Percentiles rank a stretch among this genome's conserved stretches.
Evolutionary conservation across 2,888 invertebrate genomes (phyloP).

Genomic region (Napeogenes inachia): DNA sequence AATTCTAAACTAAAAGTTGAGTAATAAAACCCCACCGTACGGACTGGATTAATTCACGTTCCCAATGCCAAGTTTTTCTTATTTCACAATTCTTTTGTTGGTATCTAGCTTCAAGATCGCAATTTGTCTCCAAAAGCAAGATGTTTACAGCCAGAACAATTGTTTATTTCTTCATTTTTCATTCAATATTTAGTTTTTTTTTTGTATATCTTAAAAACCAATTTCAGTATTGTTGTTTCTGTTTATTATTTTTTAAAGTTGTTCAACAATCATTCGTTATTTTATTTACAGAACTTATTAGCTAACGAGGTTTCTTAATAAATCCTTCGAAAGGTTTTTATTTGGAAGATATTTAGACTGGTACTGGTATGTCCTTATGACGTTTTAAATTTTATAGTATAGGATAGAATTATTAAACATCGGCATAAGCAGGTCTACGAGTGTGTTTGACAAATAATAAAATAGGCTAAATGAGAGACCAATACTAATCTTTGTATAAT

Average conservation of each 20-base stretch:
- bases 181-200: conserved; percentile 20
- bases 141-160: conserved; percentile 18
- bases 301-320: too few species aligned
- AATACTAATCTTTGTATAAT: too few species aligned
- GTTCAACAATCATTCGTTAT: not conserved
- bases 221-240: conserved; percentile 2
- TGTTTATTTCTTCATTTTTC: conserved; percentile 19
- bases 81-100: conserved; percentile 24
- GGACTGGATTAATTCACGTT: conserved; percentile 9
- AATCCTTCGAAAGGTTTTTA: too few species aligned
- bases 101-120: conserved; percentile 13
- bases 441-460: too few species aligned
- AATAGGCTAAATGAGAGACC: too few species aligned
- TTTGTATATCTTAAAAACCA: conserved; percentile 13
- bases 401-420: too few species aligned
- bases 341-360: too few species aligned
- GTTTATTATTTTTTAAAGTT: not conserved
- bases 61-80: conserved; percentile 13
- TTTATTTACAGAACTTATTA: not conserved
- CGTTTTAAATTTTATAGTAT: too few species aligned
- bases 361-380: too few species aligned
- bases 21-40: conserved; percentile 10
- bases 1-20: not conserved
- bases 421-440: too few species aligned
- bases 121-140: conserved; percentile 20